Base-by-base conservation (phyloP, 2,113 vertebrate species). In the Petaurus breviceps region DNA sequence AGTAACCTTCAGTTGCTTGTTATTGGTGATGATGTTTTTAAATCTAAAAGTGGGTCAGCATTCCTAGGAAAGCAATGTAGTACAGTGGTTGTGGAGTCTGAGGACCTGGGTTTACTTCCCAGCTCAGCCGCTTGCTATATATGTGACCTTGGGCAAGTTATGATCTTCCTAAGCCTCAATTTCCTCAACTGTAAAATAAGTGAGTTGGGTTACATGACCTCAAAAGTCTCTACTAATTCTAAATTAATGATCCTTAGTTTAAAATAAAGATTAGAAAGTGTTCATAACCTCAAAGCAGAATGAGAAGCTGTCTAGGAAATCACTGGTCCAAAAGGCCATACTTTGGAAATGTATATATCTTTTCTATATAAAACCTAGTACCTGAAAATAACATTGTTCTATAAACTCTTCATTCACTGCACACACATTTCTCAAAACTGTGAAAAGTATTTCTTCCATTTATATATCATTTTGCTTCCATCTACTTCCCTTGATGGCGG, bases 401-500 rank as follows among this genome's bases (percentile, higher is more conserved):
- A 84, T 6, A 84, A 84, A 84, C 68, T 84, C 68, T 84, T 19
- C n/a, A 84, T 84, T 84, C 19, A 43, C 19, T 84, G n/a, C n/a
- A 23, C 26, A 84, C n/a, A 84, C n/a, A 77, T 77, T 77, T 77
- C 37, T 16, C 61, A 12, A 77, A n/a, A 84, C 22, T 8, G 7
- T 6, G 43, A 43, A 84, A 84, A 22, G 68, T 8, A 43, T 84
- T 84, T 84, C 61, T 84, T 84, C 68, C 90, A 92, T 16, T 24
- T 55, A n/a, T 37, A 95, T 90, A 94, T 94, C 84, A 94, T 37
- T 94, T 84, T 10, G 14, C 46, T 95, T 93, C 28, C 96, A 95
- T 95, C 94, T 98, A 96, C 90, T 97, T 97, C 96, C 93, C 95
- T 97, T 96, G 95, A 91, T 25, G 54, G 26, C 16, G 90, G 31